Evolutionary conservation across 2,113 vertebrate genomes (phyloP), one percentile per base, ranked within the genome.

Genomic region (Melanostigma gelatinosum): DNA sequence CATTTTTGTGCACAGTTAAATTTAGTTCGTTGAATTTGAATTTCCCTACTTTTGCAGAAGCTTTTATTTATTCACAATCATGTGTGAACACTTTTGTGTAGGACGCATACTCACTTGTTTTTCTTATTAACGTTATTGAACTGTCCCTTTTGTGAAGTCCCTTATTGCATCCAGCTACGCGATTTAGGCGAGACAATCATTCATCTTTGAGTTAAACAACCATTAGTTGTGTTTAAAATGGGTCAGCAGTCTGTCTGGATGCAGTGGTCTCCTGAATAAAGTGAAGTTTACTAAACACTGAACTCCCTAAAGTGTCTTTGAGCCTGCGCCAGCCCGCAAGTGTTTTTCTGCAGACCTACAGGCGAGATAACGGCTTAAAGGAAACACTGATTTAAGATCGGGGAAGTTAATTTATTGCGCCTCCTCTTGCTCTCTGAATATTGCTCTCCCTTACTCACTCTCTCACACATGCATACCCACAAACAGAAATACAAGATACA

Each of bases 371-470:
- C 61, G 6, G 24, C 73, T 66, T 24, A 42, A 36, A 71, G 82
- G 87, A 87, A 88, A 81, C 65, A n/a, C 44, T 78, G 74, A 57
- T 77, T 85, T 79, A 34, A 87, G 61, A 60, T 76, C 24, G n/a
- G 46, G 75, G 40, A 77, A 77, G 69, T 62, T 36, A 48, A 46
- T 69, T 66, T 46, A 73, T 73, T 40, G 18, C 2, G 9, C 67
- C 63, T 67, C 60, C 48, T n/a, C 32, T 9, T 62, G 61, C 11
- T 83, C 40, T 42, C 24, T 71, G 50, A 15, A 69, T 61, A 44
- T 75, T 38, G 9, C 29, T 22, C 12, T 66, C 62, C 22, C 36
- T 52, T 22, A 65, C 3, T 58, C 34, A 7, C 8, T 27, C 61
- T 60, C 38, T 60, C 40, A 24, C 27, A 71, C 42, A 68, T 13